Evolutionary conservation across 37 sponge, comb jelly and placozoan genomes (phyloP).

Genomic region (Diacarnus erythraeanus): DNA sequence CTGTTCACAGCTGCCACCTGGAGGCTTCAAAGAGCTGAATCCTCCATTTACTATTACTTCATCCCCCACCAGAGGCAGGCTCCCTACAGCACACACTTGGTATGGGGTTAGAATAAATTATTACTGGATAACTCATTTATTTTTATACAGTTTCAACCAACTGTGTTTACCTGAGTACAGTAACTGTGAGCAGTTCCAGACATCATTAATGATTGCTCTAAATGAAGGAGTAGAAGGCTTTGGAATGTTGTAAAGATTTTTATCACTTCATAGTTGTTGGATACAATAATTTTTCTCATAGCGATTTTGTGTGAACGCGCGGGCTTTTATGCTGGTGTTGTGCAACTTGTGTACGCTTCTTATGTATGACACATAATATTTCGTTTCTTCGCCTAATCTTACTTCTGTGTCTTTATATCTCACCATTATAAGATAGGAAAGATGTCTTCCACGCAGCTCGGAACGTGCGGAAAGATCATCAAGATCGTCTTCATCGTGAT

Average conservation of each 20-base stretch:
- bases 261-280: not conserved
- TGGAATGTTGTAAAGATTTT: slow-evolving; percentile 49
- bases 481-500: not conserved
- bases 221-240: slow-evolving; percentile 93
- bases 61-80: slow-evolving; percentile 56
- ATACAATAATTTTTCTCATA: not conserved
- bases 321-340: too few species aligned
- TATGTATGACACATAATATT: too few species aligned
- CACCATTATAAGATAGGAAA: not conserved
- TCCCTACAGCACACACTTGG: slow-evolving; percentile 93
- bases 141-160: slow-evolving; percentile 81
- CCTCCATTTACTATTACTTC: slow-evolving; percentile 70
- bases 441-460: too few species aligned
- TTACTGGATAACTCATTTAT: not conserved
- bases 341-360: too few species aligned
- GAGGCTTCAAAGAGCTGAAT: slow-evolving; percentile 78
- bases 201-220: slow-evolving; percentile 72
- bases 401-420: not conserved
- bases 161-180: slow-evolving; percentile 82
- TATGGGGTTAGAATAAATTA: slow-evolving; percentile 10
- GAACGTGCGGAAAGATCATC: slow-evolving; percentile 6
- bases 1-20: slow-evolving; percentile 89
- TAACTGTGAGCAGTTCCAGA: slow-evolving; percentile 77
- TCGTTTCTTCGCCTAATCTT: too few species aligned
- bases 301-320: not conserved